Conservation (phyloP, 2,797 vertebrate genomes). For the Netta rufina region DNA sequence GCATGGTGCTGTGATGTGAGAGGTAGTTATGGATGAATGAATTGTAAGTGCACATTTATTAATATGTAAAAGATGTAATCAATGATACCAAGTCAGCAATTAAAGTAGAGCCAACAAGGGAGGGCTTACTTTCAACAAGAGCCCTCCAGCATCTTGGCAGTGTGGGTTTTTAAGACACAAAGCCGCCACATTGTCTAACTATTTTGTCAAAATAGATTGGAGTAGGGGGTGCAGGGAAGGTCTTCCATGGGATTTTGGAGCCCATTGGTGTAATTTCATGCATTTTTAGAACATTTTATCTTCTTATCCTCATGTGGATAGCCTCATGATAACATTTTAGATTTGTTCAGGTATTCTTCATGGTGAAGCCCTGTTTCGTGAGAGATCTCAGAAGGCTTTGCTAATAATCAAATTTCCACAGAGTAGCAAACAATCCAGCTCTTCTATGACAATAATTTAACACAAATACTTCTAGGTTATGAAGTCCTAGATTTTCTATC, state of each 20-base stretch:
- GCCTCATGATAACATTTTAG: neutral
- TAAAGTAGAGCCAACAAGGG: neutral
- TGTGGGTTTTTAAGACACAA: neutral
- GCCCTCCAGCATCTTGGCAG: neutral
- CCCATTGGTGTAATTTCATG: neutral
- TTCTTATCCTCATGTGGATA: neutral
- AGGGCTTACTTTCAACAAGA: neutral
- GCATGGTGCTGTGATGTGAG: neutral
- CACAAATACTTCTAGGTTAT: neutral
- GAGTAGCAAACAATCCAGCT: neutral
- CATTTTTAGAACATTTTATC: neutral
- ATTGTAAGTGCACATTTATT: neutral
- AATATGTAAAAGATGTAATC: neutral
- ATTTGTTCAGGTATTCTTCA: neutral
- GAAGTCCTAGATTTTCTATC: neutral
- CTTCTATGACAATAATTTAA: neutral
- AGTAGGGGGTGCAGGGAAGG: neutral
- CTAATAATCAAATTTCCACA: neutral
- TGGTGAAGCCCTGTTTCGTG: neutral
- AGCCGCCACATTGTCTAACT: neutral
- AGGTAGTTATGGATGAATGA: neutral
- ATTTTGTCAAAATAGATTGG: neutral
- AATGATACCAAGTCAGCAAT: neutral
- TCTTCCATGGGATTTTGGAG: neutral
- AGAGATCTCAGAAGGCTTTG: neutral